phyloP scores from a whole-genome alignment of 2,888 invertebrate species.

The Archips xylosteana region DNA sequence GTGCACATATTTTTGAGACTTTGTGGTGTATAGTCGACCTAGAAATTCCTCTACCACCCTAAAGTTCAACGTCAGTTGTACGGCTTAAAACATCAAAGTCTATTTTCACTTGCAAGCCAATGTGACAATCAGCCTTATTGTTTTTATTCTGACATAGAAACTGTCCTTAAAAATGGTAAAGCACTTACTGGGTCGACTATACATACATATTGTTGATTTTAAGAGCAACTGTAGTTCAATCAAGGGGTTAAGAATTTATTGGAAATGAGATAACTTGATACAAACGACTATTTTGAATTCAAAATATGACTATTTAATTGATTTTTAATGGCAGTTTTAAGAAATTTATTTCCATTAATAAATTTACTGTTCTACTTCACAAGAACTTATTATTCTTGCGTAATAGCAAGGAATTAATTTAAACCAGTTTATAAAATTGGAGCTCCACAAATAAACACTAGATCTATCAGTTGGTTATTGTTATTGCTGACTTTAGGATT shows the following conservation, averaged over 20 bases:
- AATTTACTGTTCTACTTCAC: neutral
- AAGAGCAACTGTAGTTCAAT: neutral
- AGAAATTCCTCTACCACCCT: no score
- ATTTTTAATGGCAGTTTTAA: neutral
- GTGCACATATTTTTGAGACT: no score
- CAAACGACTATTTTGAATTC: neutral
- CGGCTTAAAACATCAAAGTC: no score
- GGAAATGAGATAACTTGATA: neutral
- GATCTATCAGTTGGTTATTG: neutral
- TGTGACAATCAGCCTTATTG: no score
- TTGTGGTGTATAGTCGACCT: no score
- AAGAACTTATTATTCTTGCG: neutral
- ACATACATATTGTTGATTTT: no score
- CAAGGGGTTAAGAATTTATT: slow-evolving; percentile 8
- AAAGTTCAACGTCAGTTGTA: no score
- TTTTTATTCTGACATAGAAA: no score
- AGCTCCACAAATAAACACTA: neutral
- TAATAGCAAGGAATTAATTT: neutral
- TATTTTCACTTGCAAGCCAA: no score
- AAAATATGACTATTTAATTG: neutral
- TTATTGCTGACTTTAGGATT: neutral
- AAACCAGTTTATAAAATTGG: neutral
- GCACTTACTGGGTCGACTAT: no score
- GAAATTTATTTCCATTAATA: neutral
- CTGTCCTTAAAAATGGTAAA: no score